Evolutionary conservation across 2,888 invertebrate species (phyloP).

Genomic region (Junonia oenone): DNA sequence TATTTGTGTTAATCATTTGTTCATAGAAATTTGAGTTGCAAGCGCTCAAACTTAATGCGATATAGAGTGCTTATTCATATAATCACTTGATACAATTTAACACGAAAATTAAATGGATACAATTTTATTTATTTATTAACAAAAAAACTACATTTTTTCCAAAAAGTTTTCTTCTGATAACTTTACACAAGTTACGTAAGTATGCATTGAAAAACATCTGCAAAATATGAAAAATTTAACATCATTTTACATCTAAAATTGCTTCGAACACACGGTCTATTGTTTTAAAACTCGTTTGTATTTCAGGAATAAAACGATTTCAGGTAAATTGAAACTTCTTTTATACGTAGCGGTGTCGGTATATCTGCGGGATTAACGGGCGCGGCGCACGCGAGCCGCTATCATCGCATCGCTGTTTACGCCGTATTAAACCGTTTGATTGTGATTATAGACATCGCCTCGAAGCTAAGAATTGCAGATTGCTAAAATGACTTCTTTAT

Average conservation of each 20-base stretch:
- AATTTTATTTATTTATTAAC: no score
- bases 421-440: constrained; percentile 72
- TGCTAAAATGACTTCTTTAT: constrained; percentile 24
- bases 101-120: neutral
- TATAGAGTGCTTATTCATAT: neutral
- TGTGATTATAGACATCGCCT: constrained; percentile 58
- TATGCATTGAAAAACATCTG: neutral
- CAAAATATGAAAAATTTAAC: constrained; percentile 5
- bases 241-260: constrained; percentile 14
- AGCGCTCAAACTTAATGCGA: neutral
- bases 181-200: neutral
- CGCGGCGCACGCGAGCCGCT: constrained; percentile 56
- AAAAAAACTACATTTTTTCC: no score
- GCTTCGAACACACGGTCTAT: constrained; percentile 7
- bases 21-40: neutral
- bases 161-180: no score
- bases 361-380: constrained; percentile 57
- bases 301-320: constrained; percentile 28
- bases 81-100: neutral
- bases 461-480: constrained; percentile 31
- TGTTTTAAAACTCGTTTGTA: constrained; percentile 23
- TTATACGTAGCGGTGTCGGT: constrained; percentile 35
- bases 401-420: constrained; percentile 71
- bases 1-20: constrained; percentile 14
- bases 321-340: constrained; percentile 38